Conservation (phyloP, 1,140 invertebrate species). For the Leucophenga varia region DNA sequence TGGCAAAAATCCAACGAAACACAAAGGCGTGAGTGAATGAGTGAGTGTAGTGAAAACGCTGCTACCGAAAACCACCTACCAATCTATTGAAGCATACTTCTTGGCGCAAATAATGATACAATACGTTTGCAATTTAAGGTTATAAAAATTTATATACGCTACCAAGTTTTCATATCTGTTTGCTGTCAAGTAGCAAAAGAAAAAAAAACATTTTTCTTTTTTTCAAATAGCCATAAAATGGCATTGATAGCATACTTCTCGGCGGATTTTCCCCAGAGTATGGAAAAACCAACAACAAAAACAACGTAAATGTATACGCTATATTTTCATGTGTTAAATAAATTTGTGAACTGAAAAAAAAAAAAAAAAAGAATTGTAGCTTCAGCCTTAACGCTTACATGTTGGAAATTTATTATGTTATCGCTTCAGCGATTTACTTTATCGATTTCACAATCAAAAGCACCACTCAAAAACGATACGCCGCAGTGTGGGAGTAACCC, state of each 20-base stretch:
- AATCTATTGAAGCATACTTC: neutral
- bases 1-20: constrained; percentile 8
- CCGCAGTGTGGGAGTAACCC: no score
- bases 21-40: neutral
- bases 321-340: no score
- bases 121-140: constrained; percentile 42
- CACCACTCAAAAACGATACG: constrained; percentile 5
- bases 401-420: constrained; percentile 52
- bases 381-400: constrained; percentile 42
- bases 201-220: no score
- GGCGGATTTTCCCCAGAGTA: neutral
- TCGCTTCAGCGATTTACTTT: constrained; percentile 52
- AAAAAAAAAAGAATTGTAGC: constrained; percentile 39
- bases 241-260: constrained; percentile 6
- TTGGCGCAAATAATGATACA: constrained; percentile 14
- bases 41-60: no score
- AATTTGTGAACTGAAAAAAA: no score
- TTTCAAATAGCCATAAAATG: neutral
- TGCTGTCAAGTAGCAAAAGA: no score
- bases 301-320: no score
- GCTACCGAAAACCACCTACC: no score
- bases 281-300: no score
- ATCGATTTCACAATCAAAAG: constrained; percentile 47
- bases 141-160: constrained; percentile 43
- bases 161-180: constrained; percentile 8